Percentiles rank a stretch among this genome's conserved stretches.
phyloP scores from a whole-genome alignment of 2,113 vertebrate species.

The Hyperoodon ampullatus region DNA sequence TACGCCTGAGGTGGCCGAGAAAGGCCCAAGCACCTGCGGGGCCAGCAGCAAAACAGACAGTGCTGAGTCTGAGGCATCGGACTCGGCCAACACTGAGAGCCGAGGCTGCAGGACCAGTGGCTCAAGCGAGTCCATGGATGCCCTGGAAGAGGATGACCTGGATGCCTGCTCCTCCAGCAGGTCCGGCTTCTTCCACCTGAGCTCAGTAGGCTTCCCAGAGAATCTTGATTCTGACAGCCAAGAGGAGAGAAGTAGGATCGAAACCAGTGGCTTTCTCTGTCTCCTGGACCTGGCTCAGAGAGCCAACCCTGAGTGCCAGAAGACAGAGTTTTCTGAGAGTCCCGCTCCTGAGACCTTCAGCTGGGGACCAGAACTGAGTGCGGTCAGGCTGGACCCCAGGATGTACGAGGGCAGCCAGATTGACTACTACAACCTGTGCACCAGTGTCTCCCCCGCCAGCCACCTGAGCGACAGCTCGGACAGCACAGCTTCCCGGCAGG shows the following conservation, averaged over 20 bases:
- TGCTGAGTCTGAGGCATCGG: constrained; percentile 89
- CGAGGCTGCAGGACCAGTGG: constrained; percentile 91
- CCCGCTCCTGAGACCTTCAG: constrained; percentile 78
- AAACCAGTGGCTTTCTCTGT: constrained; percentile 84
- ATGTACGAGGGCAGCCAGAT: constrained; percentile 85
- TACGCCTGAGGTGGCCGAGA: not conserved
- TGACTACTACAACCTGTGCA: constrained; percentile 90
- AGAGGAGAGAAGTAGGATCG: constrained; percentile 69
- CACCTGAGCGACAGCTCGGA: constrained; percentile 68
- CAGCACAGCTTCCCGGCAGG: constrained; percentile 54
- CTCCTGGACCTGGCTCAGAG: constrained; percentile 86
- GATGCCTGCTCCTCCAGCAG: constrained; percentile 87
- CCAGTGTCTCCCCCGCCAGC: constrained; percentile 89
- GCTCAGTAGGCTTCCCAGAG: constrained; percentile 83
- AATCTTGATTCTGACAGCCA: constrained; percentile 8
- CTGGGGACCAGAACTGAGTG: constrained; percentile 76
- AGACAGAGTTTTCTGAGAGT: constrained; percentile 59
- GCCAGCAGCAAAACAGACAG: constrained; percentile 77
- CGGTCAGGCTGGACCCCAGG: constrained; percentile 77
- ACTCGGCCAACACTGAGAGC: constrained; percentile 90
- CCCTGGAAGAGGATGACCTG: constrained; percentile 92
- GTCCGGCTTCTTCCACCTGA: constrained; percentile 83
- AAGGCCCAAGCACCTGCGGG: not conserved
- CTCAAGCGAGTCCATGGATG: constrained; percentile 93
- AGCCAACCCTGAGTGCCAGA: constrained; percentile 74